Base-by-base conservation (phyloP, 2,888 invertebrate species). In the Anagyrus pseudococci region DNA sequence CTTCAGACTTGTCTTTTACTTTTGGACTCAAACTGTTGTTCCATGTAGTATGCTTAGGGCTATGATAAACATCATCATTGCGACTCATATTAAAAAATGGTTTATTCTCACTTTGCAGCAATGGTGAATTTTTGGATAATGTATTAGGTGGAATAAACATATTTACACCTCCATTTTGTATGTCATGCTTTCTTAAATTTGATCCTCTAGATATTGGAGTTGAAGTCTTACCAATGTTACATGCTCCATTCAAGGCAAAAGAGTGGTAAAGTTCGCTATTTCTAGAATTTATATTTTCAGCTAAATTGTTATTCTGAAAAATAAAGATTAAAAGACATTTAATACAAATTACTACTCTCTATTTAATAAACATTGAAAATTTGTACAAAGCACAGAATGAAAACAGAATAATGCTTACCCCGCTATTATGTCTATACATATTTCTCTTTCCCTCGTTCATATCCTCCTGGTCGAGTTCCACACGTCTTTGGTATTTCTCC, bases 11-110 rank as follows among this genome's bases (percentile, higher is more conserved):
- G 1, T 72, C 59, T 22, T 72, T 72, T 65, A 74, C 75, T 61
- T 76, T 79, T 0, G 77, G 75, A 65, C 76, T 76, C 17, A 71
- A 73, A 19, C 68, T 73, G 0, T 70, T 69, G 2, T 75, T 73
- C 78, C 80, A 80, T 0, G 75, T 73, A 6, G 79, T 76, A 13
- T 71, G 69, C 40, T 76, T 71, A 0, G 70, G 63, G 19, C 67
- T 72, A 22, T 71, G 72, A 23, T 70, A 69, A 7, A 68, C 68
- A 43, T 73, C 72, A 43, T 76, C 75, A 0, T 55, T 64, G 0
- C 57, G 64, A 3, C 64, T 1, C 64, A 37, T 43, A 47, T n/a
- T 4, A 47, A 43, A 48, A 56, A 60, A 8, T 60, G 33, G 57
- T 48, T 67, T 71, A 65, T 67, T 69, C 3, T 70, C 73, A 4